phyloP scores from a whole-genome alignment of 2,888 invertebrate genomes.

The Galerucella nymphaeae region DNA sequence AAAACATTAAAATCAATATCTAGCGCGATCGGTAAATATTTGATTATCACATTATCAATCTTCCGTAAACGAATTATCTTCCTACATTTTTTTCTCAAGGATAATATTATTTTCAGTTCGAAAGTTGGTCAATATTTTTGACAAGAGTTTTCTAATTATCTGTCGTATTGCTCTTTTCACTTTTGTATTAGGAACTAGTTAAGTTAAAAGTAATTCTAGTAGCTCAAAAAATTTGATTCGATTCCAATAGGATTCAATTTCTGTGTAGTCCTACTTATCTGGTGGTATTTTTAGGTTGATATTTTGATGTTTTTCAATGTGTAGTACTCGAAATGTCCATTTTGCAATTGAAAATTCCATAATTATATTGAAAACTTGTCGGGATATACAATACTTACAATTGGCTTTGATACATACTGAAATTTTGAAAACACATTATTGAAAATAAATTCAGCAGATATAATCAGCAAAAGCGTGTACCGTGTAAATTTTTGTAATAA shows the following conservation, averaged over 20 bases:
- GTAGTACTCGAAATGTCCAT: too few species aligned
- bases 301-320: too few species aligned
- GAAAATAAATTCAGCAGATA: slow-evolving; percentile 5
- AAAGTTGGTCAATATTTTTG: background rate
- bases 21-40: background rate
- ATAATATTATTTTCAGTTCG: background rate
- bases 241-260: too few species aligned
- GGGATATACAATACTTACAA: too few species aligned
- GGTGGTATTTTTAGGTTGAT: too few species aligned
- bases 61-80: background rate
- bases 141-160: background rate
- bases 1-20: background rate
- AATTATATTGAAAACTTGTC: too few species aligned
- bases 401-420: background rate
- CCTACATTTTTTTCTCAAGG: background rate
- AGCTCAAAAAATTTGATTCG: too few species aligned
- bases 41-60: background rate
- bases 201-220: too few species aligned
- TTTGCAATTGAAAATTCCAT: too few species aligned
- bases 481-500: slow-evolving; percentile 15
- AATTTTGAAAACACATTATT: background rate
- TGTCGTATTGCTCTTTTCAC: background rate
- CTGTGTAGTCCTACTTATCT: too few species aligned
- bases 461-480: slow-evolving; percentile 18
- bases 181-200: too few species aligned